Evolutionary conservation across 37 sponge, comb jelly and placozoan species (phyloP), one percentile per base, ranked within the genome.

Genomic region (Spongia lamella): DNA sequence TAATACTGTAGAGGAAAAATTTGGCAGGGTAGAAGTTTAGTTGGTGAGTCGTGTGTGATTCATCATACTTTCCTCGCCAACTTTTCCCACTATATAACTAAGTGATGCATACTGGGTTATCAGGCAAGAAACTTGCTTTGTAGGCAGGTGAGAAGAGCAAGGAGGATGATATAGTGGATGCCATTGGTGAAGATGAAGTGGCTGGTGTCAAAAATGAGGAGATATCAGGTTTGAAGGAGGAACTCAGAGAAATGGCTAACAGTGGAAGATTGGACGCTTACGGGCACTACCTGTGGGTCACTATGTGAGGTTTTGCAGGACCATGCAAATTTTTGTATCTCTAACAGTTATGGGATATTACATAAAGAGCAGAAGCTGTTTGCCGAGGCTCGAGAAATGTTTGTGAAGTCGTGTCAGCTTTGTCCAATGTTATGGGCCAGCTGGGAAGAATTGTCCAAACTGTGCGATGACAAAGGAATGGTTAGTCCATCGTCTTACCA

Each of bases 71-170:
- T 16, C 53, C 53, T 16, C 32, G 19, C 17, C 15, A 61, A 61
- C 22, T 36, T 31, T 64, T 64, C 2, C 2, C 35, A 64, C 21
- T 31, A 36, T 7, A 31, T 26, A 25, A 7, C 24, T n/a, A 2
- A 0, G 22, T n/a, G n/a, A 32, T 64, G 66, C 21, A 7, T 64
- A 26, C 38, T 38, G 21, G 6, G n/a, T n/a, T 38, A 7, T 64
- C 22, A 0, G 7, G 38, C 38, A 32, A 5, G 0, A 32, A 31
- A 25, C 1, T 38, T 75, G 16, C 79, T 15, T 3, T 81, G 13
- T 61, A 91, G 92, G 80, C 81, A 72, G 92, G 92, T 15, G 87
- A 91, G 76, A 91, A 91, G 53, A 64, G 61, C 17, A 86, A 86
- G 51, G 84, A 83, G 47, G 92, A 91, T 51, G 61, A 77, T 22